A percentile compares a stretch with the other conserved stretches of the same genome.
phyloP scores from a whole-genome alignment of 1,140 invertebrate genomes.

The Arion vulgaris region DNA sequence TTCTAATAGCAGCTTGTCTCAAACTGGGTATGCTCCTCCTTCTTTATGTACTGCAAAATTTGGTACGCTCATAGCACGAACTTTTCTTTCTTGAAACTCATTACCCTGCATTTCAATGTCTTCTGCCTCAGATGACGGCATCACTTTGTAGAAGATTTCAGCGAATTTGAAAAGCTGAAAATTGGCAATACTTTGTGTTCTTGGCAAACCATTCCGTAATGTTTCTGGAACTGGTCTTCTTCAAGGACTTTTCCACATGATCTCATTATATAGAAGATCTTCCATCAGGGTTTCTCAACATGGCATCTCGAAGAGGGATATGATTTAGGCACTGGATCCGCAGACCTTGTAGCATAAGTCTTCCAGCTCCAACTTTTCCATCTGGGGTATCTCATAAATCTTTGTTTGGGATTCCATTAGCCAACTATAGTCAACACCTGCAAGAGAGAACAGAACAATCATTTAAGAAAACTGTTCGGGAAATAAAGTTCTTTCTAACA shows the following conservation, averaged over 20 bases:
- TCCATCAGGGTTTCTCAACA: conserved; percentile 56
- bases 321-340: conserved; percentile 57
- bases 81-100: conserved; percentile 7
- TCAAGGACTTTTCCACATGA: conserved; percentile 48
- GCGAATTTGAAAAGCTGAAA: neutral
- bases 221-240: conserved; percentile 24
- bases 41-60: conserved; percentile 10
- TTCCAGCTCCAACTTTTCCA: conserved; percentile 67
- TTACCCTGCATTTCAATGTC: conserved; percentile 40
- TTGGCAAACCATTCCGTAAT: too few species aligned
- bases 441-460: neutral
- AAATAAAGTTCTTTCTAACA: neutral
- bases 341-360: conserved; percentile 64
- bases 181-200: conserved; percentile 25
- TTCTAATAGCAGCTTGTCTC: too few species aligned
- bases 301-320: conserved; percentile 62
- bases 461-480: neutral
- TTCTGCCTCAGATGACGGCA: conserved; percentile 33
- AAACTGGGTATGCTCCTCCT: conserved; percentile 23
- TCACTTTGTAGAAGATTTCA: conserved; percentile 16
- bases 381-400: conserved; percentile 63
- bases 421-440: conserved; percentile 70
- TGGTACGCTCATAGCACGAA: conserved; percentile 20
- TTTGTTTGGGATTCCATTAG: conserved; percentile 56
- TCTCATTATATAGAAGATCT: conserved; percentile 62